Evolutionary conservation across 2,888 invertebrate species (phyloP), one percentile per base, ranked within the genome.

Genomic region (Spicauda simplicius): DNA sequence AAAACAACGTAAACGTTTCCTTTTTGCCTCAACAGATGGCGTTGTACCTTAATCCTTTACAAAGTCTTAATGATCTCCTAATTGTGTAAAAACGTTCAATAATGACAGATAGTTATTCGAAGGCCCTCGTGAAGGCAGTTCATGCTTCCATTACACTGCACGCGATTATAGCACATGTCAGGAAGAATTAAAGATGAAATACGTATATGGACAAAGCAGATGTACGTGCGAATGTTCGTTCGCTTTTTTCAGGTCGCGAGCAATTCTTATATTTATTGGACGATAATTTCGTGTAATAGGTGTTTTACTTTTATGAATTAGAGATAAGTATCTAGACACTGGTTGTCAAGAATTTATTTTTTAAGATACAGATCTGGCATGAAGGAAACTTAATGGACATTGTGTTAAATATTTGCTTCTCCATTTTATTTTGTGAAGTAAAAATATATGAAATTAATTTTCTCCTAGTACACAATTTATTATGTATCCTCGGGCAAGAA

Each of bases 51-150:
- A 60, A 62, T 68, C 68, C 45, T 57, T 62, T 58, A 55, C 68
- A 57, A 57, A 62, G 53, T 62, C 56, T 57, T 62, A 68, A 55
- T 69, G 60, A 58, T 61, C 54, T 60, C 68, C 70, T 72, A 72
- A 74, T 73, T 71, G 71, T 70, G 59, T 72, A 66, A 72, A 70
- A 71, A 72, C 71, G 71, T 72, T 69, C 66, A 64, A 68, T 73
- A 73, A 71, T 71, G 69, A 70, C 71, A 54, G 70, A 72, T 65
- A 69, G 71, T 62, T 69, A 71, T 70, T 68, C 58, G 76, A 76
- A 77, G 77, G 77, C 70, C 74, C 61, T 60, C 20, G 60, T 50
- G 48, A 55, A 66, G n/a, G 60, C 66, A 50, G 12, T 53, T 53
- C n/a, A 58, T 58, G 58, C 33, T 60, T 59, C 41, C n/a, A 58